phyloP scores from a whole-genome alignment of 2,113 vertebrate genomes.

The Ondatra zibethicus region DNA sequence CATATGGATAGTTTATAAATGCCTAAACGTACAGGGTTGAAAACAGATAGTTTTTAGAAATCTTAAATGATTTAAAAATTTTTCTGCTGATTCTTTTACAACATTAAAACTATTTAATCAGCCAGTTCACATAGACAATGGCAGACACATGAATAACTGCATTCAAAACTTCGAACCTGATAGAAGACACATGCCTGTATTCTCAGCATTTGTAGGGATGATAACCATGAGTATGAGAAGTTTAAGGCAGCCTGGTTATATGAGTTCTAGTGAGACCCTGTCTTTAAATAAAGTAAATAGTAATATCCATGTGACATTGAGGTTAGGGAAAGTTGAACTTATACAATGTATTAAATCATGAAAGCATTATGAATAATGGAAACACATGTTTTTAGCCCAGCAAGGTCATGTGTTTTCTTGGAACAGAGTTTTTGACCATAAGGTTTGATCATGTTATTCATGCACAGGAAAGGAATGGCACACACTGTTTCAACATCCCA shows the following conservation, averaged over 20 bases:
- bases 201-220: background rate
- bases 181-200: background rate
- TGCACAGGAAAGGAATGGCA: background rate
- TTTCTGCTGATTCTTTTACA: background rate
- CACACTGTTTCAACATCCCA: background rate
- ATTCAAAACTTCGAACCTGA: background rate
- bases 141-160: background rate
- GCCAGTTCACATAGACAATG: background rate
- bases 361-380: background rate
- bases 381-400: background rate
- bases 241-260: background rate
- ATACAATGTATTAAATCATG: background rate
- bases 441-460: background rate
- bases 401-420: background rate
- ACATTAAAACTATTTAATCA: background rate
- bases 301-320: background rate
- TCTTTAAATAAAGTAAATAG: background rate
- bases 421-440: background rate
- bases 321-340: conserved; percentile 2
- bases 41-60: background rate
- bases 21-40: background rate
- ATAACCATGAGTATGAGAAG: too few relatives aligned
- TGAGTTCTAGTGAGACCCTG: background rate
- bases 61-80: background rate
- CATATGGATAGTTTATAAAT: background rate